A percentile compares a stretch with the other conserved stretches of the same genome.
These are phyloP conservation scores for Nipponia nippon DNA, from an alignment of 2,113 vertebrate species.

Conservation along the genomic window DNA sequence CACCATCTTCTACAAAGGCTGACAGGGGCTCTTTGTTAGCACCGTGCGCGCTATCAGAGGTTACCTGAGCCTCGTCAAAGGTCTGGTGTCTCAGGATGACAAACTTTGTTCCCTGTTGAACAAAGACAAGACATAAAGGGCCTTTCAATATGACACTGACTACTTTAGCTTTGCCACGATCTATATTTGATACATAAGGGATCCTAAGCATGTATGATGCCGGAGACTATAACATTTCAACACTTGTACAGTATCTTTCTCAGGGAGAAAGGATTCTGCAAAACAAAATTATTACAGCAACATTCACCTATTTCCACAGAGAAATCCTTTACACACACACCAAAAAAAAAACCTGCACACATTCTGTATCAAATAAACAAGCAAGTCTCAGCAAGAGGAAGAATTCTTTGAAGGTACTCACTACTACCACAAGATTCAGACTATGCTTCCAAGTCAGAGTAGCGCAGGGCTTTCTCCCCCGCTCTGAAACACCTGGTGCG, in stretches of 20 bases:
- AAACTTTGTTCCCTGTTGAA: slow-evolving; percentile 39
- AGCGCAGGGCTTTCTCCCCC: neutral
- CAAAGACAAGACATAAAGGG: slow-evolving; percentile 38
- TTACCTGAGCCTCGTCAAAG: slow-evolving; percentile 28
- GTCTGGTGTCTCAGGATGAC: neutral
- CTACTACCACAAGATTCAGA: neutral
- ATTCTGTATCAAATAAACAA: neutral
- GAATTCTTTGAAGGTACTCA: neutral
- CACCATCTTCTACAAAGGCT: slow-evolving; percentile 9
- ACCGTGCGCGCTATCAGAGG: neutral
- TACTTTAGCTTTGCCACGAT: neutral
- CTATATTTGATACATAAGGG: neutral
- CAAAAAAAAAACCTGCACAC: neutral
- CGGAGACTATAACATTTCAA: neutral
- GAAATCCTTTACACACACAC: neutral
- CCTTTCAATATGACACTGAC: neutral
- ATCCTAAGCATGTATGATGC: neutral
- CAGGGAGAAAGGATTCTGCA: neutral
- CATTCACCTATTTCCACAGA: slow-evolving; percentile 3
- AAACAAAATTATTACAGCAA: neutral
- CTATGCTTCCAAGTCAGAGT: accelerated
- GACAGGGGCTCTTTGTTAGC: neutral
- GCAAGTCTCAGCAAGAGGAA: slow-evolving; percentile 20
- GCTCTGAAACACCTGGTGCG: neutral
- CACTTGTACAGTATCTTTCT: neutral